These are phyloP conservation scores for Sarcophaga variegata DNA, from an alignment of 2,888 invertebrate genomes.

Conservation along the genomic window DNA sequence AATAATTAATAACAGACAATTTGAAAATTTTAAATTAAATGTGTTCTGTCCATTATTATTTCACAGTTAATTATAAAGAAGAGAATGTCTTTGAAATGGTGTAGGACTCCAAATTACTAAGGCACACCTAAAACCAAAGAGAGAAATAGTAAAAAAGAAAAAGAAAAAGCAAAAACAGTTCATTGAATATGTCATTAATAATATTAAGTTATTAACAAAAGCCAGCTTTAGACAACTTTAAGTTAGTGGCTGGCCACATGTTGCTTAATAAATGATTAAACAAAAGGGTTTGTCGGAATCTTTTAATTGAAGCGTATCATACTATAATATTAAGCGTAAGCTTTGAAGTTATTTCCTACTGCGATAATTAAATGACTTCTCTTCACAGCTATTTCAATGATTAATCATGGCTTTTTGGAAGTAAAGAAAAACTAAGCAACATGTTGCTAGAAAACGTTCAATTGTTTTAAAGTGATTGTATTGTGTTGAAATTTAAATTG, in stretches of 20 bases:
- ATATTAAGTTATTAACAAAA: slow-evolving; percentile 29
- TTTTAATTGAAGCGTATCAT: background rate
- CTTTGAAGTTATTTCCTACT: no score
- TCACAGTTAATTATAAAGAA: slow-evolving; percentile 20
- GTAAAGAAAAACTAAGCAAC: no score
- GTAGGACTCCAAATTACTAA: background rate
- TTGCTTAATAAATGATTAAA: slow-evolving; percentile 4
- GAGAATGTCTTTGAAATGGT: slow-evolving; percentile 19
- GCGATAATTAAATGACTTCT: background rate
- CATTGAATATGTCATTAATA: slow-evolving; percentile 35
- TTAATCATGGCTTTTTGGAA: background rate
- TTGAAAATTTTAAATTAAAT: background rate
- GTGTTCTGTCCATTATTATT: background rate
- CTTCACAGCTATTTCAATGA: background rate
- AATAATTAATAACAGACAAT: background rate
- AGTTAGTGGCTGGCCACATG: background rate
- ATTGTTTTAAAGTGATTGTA: no score
- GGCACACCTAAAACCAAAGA: slow-evolving; percentile 30
- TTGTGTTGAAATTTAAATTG: no score
- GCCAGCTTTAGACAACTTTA: background rate
- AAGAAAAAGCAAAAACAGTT: background rate
- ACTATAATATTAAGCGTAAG: background rate
- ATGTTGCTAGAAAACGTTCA: no score
- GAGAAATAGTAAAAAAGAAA: no score
- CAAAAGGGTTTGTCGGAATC: background rate